A percentile compares a stretch with the other conserved stretches of the same genome.
phyloP scores from a whole-genome alignment of 1,140 invertebrate species.

The Drosophila grimshawi region DNA sequence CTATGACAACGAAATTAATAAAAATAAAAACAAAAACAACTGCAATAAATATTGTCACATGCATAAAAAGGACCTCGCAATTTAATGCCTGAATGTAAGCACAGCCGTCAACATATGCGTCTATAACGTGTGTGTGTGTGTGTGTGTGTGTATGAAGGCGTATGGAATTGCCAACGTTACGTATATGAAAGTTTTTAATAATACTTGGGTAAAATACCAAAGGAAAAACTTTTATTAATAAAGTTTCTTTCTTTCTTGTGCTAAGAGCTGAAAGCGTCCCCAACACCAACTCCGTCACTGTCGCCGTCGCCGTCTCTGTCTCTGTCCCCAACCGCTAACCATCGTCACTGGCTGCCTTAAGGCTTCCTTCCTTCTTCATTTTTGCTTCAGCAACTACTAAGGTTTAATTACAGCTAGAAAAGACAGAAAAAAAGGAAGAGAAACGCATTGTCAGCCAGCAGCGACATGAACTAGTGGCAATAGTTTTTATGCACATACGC shows the following conservation, averaged over 20 bases:
- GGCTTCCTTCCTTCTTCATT: slow-evolving; percentile 46
- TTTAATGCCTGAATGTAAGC: slow-evolving; percentile 72
- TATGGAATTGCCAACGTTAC: slow-evolving; percentile 63
- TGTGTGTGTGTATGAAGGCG: slow-evolving; percentile 21
- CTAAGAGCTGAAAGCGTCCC: slow-evolving; percentile 18
- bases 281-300: not conserved
- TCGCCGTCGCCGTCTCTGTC: not conserved
- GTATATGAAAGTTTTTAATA: slow-evolving; percentile 81
- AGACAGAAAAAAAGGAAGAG: slow-evolving; percentile 21
- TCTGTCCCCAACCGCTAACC: not conserved
- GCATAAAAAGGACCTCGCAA: slow-evolving; percentile 71
- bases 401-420: slow-evolving; percentile 69
- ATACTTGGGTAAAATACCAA: slow-evolving; percentile 79
- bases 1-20: slow-evolving; percentile 75
- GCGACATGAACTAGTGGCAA: slow-evolving; percentile 30
- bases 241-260: slow-evolving; percentile 71
- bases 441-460: slow-evolving; percentile 14
- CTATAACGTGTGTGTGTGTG: not conserved
- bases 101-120: slow-evolving; percentile 71
- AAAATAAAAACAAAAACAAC: slow-evolving; percentile 39
- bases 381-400: slow-evolving; percentile 48
- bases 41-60: slow-evolving; percentile 70
- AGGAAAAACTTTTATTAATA: slow-evolving; percentile 83
- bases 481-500: slow-evolving; percentile 48
- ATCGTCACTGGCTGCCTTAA: slow-evolving; percentile 30